Conservation (phyloP, 2,113 vertebrate species). For the Lucifuga dentata region DNA sequence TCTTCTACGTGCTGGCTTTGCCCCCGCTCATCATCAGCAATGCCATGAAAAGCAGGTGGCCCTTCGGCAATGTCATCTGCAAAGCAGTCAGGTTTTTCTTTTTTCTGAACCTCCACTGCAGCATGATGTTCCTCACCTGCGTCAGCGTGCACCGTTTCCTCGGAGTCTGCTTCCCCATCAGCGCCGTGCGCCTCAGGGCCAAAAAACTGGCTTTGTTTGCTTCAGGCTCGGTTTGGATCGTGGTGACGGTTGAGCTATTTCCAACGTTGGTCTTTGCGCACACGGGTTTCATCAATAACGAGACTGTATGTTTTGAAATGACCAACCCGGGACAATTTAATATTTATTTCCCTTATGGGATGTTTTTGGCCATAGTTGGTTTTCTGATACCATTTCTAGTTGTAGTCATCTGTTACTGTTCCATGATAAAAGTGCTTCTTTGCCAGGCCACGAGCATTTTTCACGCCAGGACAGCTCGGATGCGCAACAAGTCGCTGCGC, state of each 20-base stretch:
- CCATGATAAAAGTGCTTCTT: slow-evolving; percentile 62
- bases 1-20: slow-evolving; percentile 72
- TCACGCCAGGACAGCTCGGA: fast-evolving
- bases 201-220: slow-evolving; percentile 30
- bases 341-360: slow-evolving; percentile 60
- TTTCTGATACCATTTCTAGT: slow-evolving; percentile 72
- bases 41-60: slow-evolving; percentile 60
- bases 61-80: slow-evolving; percentile 72
- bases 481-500: slow-evolving; percentile 61
- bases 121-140: slow-evolving; percentile 75
- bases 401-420: slow-evolving; percentile 61
- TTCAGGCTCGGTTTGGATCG: slow-evolving; percentile 41
- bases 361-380: slow-evolving; percentile 50
- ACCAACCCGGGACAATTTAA: slow-evolving; percentile 43
- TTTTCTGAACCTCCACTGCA: slow-evolving; percentile 72
- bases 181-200: slow-evolving; percentile 50
- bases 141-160: slow-evolving; percentile 76
- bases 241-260: slow-evolving; percentile 60
- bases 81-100: slow-evolving; percentile 71
- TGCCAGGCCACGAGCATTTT: not conserved
- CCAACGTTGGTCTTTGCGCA: slow-evolving; percentile 68
- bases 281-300: slow-evolving; percentile 46
- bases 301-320: slow-evolving; percentile 68
- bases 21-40: slow-evolving; percentile 74
- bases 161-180: slow-evolving; percentile 69